phyloP scores from a whole-genome alignment of 2,113 vertebrate genomes.

The Paramormyrops kingsleyae region DNA sequence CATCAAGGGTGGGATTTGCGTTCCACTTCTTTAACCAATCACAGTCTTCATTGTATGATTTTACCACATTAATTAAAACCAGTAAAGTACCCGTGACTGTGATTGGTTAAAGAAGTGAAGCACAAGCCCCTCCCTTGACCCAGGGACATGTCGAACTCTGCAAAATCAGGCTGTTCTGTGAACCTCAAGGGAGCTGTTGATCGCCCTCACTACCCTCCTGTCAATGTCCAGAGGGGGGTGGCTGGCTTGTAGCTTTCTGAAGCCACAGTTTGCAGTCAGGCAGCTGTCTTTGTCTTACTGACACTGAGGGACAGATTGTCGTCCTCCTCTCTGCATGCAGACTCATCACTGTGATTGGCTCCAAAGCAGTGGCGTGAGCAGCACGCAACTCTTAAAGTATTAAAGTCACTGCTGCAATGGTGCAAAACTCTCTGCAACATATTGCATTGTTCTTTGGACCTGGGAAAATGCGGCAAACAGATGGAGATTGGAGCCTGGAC shows the following conservation, averaged over 20 bases:
- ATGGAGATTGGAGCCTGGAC: neutral
- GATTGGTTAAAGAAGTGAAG: neutral
- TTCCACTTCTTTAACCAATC: neutral
- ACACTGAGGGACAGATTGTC: neutral
- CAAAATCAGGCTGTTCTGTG: neutral
- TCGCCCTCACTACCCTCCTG: neutral
- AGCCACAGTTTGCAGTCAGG: neutral
- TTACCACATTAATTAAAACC: neutral
- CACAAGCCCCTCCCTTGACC: neutral
- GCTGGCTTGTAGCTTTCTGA: neutral
- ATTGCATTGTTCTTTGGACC: neutral
- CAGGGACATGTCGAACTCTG: neutral
- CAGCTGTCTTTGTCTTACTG: neutral
- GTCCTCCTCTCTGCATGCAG: neutral
- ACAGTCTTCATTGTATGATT: neutral
- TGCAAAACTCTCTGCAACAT: neutral
- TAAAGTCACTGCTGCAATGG: neutral
- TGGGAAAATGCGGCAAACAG: neutral
- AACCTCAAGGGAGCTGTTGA: neutral
- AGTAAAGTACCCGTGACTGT: neutral
- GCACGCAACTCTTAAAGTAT: neutral
- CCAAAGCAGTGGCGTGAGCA: neutral
- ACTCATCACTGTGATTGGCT: neutral
- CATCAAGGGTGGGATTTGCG: neutral
- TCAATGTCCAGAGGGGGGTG: neutral